Percentiles rank a stretch among this genome's conserved stretches.
Evolutionary conservation across 1,140 invertebrate species (phyloP).

Genomic region (Pogonognathellus flavescens): DNA sequence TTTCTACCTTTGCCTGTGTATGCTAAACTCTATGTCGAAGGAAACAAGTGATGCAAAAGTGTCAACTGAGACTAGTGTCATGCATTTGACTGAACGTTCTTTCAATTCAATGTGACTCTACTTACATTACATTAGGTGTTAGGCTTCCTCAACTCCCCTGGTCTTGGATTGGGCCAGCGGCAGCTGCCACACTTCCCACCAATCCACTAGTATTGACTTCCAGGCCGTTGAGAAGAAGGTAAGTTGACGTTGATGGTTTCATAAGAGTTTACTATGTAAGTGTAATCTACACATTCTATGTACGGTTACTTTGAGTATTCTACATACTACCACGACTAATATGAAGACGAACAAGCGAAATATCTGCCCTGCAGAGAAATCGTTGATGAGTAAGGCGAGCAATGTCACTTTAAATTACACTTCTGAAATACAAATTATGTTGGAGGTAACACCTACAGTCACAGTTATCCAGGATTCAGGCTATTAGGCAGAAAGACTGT

Average conservation of each 20-base stretch:
- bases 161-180: constrained; percentile 65
- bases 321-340: neutral
- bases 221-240: constrained; percentile 65
- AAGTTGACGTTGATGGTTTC: constrained; percentile 56
- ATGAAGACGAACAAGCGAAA: neutral
- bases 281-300: neutral
- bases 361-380: neutral
- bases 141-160: constrained; percentile 65
- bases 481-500: neutral
- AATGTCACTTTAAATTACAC: constrained; percentile 38
- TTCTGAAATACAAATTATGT: constrained; percentile 5
- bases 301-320: neutral
- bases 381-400: neutral
- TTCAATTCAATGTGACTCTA: neutral
- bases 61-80: too few species aligned
- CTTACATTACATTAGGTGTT: constrained; percentile 60
- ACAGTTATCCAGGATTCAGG: neutral
- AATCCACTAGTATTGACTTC: constrained; percentile 65
- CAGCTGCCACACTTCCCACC: constrained; percentile 61
- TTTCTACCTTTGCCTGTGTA: too few species aligned
- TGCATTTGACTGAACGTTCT: neutral
- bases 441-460: neutral
- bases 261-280: constrained; percentile 32
- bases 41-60: too few species aligned
- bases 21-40: too few species aligned